A percentile compares a stretch with the other conserved stretches of the same genome.
These are phyloP conservation scores for Nomada flava DNA, from an alignment of 2,888 invertebrate genomes.

Conservation along the genomic window DNA sequence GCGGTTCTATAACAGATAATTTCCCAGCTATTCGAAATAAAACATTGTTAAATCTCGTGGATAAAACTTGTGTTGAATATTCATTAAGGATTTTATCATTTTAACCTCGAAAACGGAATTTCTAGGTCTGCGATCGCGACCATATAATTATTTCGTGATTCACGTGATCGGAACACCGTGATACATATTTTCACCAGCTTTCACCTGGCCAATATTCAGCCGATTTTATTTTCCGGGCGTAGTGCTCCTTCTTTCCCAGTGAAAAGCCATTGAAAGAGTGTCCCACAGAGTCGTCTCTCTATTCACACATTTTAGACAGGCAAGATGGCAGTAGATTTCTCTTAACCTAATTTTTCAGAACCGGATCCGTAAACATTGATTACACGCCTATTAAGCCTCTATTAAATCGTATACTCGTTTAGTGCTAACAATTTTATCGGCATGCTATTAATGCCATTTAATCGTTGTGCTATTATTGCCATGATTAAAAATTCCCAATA, in stretches of 20 bases:
- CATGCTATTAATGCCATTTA: no score
- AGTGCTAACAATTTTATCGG: no score
- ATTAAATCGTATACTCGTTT: no score
- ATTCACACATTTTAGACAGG: no score
- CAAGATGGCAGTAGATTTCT: slow-evolving; percentile 4
- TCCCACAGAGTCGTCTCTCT: no score
- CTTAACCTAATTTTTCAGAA: background rate
- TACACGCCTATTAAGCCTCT: background rate
- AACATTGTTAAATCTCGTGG: background rate
- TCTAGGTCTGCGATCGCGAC: background rate
- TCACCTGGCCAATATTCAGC: slow-evolving; percentile 45
- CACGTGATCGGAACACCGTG: slow-evolving; percentile 26
- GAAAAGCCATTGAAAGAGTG: background rate
- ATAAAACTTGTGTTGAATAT: background rate
- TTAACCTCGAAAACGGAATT: slow-evolving; percentile 22
- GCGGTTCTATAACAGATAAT: background rate
- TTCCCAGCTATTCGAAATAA: background rate
- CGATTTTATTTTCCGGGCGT: slow-evolving; percentile 25
- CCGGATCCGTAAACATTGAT: background rate
- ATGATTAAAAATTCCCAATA: no score
- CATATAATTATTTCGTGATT: slow-evolving; percentile 15
- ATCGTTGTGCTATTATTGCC: no score
- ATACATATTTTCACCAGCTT: slow-evolving; percentile 40
- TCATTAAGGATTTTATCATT: background rate
- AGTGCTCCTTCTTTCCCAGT: slow-evolving; percentile 2